A percentile compares a stretch with the other conserved stretches of the same genome.
phyloP scores from a whole-genome alignment of 2,888 invertebrate genomes.

The Drosophila birchii region DNA sequence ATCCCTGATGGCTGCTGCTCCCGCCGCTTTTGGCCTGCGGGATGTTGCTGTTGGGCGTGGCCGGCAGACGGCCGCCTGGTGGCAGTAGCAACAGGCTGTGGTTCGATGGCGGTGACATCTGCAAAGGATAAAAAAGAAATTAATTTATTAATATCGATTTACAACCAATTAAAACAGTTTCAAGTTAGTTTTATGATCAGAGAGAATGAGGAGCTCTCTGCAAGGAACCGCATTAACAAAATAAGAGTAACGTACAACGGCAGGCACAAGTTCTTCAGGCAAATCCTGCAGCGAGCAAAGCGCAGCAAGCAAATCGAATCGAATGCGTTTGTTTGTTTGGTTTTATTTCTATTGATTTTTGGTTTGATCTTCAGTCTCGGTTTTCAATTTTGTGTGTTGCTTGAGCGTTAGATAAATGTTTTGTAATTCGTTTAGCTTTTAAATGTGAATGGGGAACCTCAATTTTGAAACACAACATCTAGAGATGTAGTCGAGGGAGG shows the following conservation, averaged over 20 bases:
- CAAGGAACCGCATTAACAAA: constrained; percentile 25
- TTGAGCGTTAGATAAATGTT: constrained; percentile 75
- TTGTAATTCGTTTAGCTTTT: constrained; percentile 74
- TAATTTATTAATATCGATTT: neutral
- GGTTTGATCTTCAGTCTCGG: constrained; percentile 9
- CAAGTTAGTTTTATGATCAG: constrained; percentile 15
- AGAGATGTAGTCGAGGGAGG: neutral
- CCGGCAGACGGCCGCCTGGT: constrained; percentile 73
- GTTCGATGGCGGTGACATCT: constrained; percentile 88
- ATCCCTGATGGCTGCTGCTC: constrained; percentile 56
- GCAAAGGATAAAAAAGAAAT: constrained; percentile 46
- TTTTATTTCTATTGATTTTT: constrained; percentile 6
- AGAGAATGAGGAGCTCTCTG: neutral
- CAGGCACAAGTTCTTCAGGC: constrained; percentile 71
- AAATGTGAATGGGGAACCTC: constrained; percentile 2
- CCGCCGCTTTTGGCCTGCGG: constrained; percentile 36
- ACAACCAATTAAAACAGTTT: neutral
- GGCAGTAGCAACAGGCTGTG: constrained; percentile 79
- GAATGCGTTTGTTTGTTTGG: constrained; percentile 65
- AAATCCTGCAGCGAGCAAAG: constrained; percentile 70
- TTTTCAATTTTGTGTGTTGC: constrained; percentile 58
- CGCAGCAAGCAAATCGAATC: constrained; percentile 82
- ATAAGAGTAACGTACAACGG: constrained; percentile 68
- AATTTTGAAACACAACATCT: constrained; percentile 1
- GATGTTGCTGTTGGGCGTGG: constrained; percentile 51